These are phyloP conservation scores for Dendrolimus punctatus DNA, from an alignment of 1,140 invertebrate species.

Conservation along the genomic window DNA sequence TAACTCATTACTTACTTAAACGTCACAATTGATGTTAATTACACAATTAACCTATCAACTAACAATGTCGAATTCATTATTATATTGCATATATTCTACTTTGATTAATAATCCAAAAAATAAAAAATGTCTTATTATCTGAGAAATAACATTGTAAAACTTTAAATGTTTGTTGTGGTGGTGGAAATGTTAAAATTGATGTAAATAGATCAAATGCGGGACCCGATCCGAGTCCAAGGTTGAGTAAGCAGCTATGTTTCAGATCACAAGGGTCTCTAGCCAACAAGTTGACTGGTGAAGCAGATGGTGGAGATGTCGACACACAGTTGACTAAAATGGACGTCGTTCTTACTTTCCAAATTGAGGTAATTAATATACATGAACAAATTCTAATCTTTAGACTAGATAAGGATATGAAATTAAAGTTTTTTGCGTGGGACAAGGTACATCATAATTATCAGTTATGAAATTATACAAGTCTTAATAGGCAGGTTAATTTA, in stretches of 20 bases:
- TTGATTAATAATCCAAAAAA: no score
- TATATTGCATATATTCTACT: no score
- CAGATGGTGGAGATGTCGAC: slow-evolving; percentile 91
- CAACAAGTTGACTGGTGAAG: slow-evolving; percentile 84
- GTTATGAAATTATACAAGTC: no score
- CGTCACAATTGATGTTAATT: not conserved
- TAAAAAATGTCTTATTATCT: no score
- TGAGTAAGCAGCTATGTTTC: slow-evolving; percentile 75
- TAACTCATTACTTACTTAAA: not conserved
- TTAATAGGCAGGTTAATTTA: no score
- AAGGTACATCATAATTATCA: no score
- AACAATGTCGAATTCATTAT: not conserved
- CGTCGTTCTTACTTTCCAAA: slow-evolving; percentile 95
- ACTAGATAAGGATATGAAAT: no score
- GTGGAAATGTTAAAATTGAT: slow-evolving; percentile 1
- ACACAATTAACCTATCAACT: not conserved
- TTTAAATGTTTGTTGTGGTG: slow-evolving; percentile 19
- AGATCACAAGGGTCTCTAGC: slow-evolving; percentile 93
- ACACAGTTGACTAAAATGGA: slow-evolving; percentile 96
- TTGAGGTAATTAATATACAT: slow-evolving; percentile 82
- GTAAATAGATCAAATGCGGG: slow-evolving; percentile 55
- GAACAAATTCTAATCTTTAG: no score
- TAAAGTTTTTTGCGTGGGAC: no score
- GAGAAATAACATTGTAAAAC: no score
- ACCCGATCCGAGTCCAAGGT: slow-evolving; percentile 69